These are phyloP conservation scores for Troides oblongomaculatus DNA, from an alignment of 2,888 invertebrate species.

Conservation along the genomic window DNA sequence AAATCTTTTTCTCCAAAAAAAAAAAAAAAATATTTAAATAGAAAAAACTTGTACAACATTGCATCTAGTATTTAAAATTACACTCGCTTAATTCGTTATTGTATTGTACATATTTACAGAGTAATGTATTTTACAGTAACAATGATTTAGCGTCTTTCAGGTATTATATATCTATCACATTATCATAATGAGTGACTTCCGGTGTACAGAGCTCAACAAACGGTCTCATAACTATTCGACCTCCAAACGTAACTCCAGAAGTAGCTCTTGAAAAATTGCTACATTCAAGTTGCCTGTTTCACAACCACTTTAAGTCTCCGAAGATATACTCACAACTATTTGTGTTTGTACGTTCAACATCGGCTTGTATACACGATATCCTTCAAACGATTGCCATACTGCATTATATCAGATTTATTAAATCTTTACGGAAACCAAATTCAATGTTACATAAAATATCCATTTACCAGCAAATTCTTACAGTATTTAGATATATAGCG, in stretches of 20 bases:
- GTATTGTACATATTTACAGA: constrained; percentile 78
- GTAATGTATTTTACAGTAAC: constrained; percentile 77
- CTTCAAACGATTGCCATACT: too few relatives aligned
- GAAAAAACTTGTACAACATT: constrained; percentile 76
- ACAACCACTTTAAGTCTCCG: constrained; percentile 56
- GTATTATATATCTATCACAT: constrained; percentile 77
- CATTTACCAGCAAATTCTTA: too few relatives aligned
- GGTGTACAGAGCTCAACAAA: constrained; percentile 38
- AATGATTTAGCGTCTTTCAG: constrained; percentile 78
- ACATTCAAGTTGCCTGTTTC: constrained; percentile 47
- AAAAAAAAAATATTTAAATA: constrained; percentile 77
- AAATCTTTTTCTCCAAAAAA: constrained; percentile 62
- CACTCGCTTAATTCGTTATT: constrained; percentile 69
- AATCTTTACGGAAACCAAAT: too few relatives aligned
- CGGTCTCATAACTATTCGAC: constrained; percentile 38
- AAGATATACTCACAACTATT: constrained; percentile 49
- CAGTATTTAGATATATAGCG: too few relatives aligned
- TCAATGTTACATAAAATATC: too few relatives aligned
- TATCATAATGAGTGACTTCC: constrained; percentile 50
- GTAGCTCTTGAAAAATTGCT: constrained; percentile 35
- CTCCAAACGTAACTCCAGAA: constrained; percentile 39
- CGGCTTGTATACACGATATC: constrained; percentile 29
- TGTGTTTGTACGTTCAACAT: constrained; percentile 38
- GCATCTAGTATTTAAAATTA: constrained; percentile 74
- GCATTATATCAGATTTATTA: too few relatives aligned